phyloP scores from a whole-genome alignment of 2,797 vertebrate genomes.

The Pantherophis vulpinus region DNA sequence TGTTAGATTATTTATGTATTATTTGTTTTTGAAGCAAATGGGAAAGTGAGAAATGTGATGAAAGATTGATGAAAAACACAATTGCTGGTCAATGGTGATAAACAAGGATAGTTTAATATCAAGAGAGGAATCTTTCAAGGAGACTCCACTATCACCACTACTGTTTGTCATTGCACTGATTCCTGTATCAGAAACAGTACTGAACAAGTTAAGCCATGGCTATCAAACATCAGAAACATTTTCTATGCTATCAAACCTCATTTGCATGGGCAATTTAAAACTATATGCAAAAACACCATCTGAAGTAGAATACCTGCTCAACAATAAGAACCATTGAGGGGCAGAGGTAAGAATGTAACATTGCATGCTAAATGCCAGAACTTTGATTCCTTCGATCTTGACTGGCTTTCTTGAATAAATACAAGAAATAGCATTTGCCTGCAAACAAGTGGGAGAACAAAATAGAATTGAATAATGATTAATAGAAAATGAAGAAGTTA shows the following conservation, averaged over 20 bases:
- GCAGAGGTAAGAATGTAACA: background rate
- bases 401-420: background rate
- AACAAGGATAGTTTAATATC: background rate
- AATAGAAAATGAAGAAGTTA: background rate
- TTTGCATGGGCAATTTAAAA: background rate
- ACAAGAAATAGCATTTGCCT: background rate
- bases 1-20: background rate
- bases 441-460: background rate
- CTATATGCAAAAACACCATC: background rate
- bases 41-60: background rate
- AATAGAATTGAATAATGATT: background rate
- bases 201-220: background rate
- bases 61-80: background rate
- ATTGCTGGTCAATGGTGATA: background rate
- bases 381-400: background rate
- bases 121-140: background rate
- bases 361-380: background rate
- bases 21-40: background rate
- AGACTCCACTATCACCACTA: background rate
- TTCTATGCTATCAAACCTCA: background rate
- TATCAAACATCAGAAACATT: background rate
- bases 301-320: background rate
- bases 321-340: background rate
- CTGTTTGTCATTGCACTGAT: background rate
- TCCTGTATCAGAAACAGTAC: background rate